Evolutionary conservation across 1,140 invertebrate species (phyloP).

Genomic region (Mesaphorura yosii): DNA sequence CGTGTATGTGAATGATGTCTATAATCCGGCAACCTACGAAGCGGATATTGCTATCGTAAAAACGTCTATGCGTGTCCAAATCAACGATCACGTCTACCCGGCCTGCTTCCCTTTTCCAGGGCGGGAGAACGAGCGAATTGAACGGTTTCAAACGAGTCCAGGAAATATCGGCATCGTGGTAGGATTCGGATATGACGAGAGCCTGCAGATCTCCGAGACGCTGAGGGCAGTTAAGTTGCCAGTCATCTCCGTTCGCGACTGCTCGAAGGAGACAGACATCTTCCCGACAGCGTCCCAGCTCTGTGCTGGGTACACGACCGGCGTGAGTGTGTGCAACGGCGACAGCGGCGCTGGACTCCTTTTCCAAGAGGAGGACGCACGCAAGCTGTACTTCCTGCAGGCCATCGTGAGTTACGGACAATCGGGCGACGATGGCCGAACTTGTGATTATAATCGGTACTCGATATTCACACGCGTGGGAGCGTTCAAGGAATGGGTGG

Average conservation of each 20-base stretch:
- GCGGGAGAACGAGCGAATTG: background rate
- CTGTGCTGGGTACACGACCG: background rate
- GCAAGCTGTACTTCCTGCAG: too few species aligned
- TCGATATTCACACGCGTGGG: too few species aligned
- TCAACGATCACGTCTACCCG: background rate
- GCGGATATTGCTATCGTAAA: background rate
- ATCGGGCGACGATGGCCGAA: too few species aligned
- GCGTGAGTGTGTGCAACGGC: background rate
- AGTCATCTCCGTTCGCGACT: background rate
- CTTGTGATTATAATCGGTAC: too few species aligned
- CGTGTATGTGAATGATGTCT: background rate
- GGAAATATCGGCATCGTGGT: background rate
- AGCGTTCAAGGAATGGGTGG: too few species aligned
- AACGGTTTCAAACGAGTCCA: background rate
- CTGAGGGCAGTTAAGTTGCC: background rate
- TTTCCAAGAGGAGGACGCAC: background rate
- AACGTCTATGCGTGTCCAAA: background rate
- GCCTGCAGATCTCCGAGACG: background rate
- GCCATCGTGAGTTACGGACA: too few species aligned
- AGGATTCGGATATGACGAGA: background rate
- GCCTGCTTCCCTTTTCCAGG: background rate
- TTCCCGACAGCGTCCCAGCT: background rate
- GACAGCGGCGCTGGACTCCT: background rate
- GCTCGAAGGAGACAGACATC: background rate
- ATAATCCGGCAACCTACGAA: background rate